phyloP scores from a whole-genome alignment of 2,113 vertebrate genomes.

The Neodon shergylaensis region DNA sequence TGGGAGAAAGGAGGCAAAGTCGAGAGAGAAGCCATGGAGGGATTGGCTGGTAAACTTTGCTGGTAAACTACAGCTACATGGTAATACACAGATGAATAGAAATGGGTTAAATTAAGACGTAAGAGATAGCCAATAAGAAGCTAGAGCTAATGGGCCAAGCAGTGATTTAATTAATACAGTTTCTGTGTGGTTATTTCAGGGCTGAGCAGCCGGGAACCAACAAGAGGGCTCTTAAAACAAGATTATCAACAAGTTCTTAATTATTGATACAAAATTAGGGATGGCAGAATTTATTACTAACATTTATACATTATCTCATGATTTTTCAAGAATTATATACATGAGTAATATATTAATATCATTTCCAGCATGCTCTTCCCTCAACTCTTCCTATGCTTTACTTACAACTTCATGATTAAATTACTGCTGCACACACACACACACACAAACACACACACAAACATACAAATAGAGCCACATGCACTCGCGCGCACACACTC shows the following conservation, averaged over 20 bases:
- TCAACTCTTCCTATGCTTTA: neutral
- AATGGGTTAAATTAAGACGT: no score
- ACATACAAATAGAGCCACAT: neutral
- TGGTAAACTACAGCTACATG: no score
- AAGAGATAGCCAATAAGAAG: no score
- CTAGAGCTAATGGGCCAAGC: no score
- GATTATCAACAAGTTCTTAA: constrained; percentile 19
- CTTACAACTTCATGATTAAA: neutral
- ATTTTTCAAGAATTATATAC: neutral
- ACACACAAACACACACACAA: neutral
- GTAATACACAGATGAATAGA: no score
- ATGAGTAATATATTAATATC: neutral
- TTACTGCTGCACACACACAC: neutral
- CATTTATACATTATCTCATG: neutral
- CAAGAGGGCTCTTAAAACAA: neutral
- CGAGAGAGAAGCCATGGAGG: no score
- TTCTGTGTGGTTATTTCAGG: no score
- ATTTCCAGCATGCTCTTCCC: neutral
- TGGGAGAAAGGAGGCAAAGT: no score
- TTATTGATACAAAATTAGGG: neutral
- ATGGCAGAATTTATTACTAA: neutral
- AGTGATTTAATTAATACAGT: no score
- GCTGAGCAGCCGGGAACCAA: no score
- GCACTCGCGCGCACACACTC: no score
- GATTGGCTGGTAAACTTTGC: no score